phyloP scores from a whole-genome alignment of 2,113 vertebrate species.

The Leptosomus discolor region DNA sequence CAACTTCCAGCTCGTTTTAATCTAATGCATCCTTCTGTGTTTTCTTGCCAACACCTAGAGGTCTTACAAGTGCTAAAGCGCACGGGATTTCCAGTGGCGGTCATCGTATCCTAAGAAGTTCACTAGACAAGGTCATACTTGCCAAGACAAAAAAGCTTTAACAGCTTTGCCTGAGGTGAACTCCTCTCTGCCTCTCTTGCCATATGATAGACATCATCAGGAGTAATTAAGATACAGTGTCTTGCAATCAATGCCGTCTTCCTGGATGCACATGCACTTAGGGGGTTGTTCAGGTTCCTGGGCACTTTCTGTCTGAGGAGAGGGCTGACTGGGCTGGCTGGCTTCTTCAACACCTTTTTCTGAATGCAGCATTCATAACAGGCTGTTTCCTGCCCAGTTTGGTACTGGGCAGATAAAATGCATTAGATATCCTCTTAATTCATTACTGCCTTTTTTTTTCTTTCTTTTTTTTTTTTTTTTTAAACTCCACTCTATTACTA shows the following conservation, averaged over 20 bases:
- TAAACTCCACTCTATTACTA: not conserved
- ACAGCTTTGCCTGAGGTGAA: not conserved
- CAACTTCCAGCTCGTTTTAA: slow-evolving; percentile 7
- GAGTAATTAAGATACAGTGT: not conserved
- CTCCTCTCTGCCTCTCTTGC: not conserved
- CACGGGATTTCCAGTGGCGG: not conserved
- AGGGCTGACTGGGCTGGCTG: not conserved
- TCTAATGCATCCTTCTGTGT: not conserved
- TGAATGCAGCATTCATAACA: fast-evolving
- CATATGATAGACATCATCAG: fast-evolving
- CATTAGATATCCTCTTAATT: not conserved
- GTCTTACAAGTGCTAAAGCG: not conserved
- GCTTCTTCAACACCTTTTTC: not conserved
- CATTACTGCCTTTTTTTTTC: not conserved
- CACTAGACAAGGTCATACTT: not conserved
- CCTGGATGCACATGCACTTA: fast-evolving
- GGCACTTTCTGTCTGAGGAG: not conserved
- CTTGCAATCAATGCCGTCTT: fast-evolving
- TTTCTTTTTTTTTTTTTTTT: not conserved
- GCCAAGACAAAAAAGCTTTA: not conserved
- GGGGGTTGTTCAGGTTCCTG: fast-evolving
- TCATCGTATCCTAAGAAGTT: not conserved
- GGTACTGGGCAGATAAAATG: not conserved
- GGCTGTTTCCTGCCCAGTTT: not conserved
- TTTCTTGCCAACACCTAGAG: slow-evolving; percentile 23